Conservation (phyloP, 2,113 vertebrate species). For the Cranoglanis bouderius region DNA sequence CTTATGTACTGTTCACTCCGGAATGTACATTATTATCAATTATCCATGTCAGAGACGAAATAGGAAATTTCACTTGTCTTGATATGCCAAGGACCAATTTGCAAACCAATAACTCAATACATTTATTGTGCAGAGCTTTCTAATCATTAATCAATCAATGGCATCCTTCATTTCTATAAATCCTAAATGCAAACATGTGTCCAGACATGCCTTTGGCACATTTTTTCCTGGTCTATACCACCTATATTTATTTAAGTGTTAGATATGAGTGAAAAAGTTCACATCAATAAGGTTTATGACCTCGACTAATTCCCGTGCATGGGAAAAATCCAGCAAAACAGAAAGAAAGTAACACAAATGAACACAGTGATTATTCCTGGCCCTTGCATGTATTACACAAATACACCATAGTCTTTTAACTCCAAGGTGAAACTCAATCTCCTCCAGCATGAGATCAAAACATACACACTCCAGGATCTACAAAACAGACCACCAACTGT, state of each 20-base stretch:
- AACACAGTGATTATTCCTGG: slow-evolving; percentile 32
- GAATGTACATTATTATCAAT: slow-evolving; percentile 18
- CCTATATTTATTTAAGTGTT: slow-evolving; percentile 13
- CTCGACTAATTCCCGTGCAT: slow-evolving; percentile 2
- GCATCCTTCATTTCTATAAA: neutral
- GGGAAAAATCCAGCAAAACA: slow-evolving; percentile 43
- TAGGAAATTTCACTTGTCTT: neutral
- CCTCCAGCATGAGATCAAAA: slow-evolving; percentile 42
- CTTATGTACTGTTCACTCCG: slow-evolving; percentile 51
- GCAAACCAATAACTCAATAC: neutral
- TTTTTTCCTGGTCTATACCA: neutral
- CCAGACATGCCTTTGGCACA: neutral
- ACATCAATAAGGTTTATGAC: slow-evolving; percentile 18
- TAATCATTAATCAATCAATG: neutral
- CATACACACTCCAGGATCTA: slow-evolving; percentile 30
- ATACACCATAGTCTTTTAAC: slow-evolving; percentile 55
- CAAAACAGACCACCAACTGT: slow-evolving; percentile 58
- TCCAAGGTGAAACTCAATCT: slow-evolving; percentile 58
- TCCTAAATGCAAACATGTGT: neutral
- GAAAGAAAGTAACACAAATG: slow-evolving; percentile 27
- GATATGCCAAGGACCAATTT: slow-evolving; percentile 24
- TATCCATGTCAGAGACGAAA: neutral
- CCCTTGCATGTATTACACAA: slow-evolving; percentile 54
- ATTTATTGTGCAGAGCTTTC: slow-evolving; percentile 6
- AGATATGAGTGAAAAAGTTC: neutral